Percentiles rank a stretch among this genome's conserved stretches.
Conservation (phyloP, 1,140 invertebrate species). For the Drosophila biarmipes region DNA sequence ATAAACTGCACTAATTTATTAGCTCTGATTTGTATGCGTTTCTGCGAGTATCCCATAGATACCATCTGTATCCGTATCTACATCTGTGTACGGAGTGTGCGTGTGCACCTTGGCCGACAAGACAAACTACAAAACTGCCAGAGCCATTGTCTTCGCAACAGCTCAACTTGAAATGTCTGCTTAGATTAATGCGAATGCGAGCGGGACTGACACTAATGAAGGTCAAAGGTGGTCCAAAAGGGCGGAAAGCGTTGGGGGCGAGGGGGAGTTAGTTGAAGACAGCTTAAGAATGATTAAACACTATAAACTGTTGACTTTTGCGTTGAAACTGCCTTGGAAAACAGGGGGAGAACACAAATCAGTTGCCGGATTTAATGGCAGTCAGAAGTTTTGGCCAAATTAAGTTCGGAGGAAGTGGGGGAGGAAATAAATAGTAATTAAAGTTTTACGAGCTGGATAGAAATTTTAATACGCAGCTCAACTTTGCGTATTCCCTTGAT, state of each 20-base stretch:
- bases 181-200: slow-evolving; percentile 48
- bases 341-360: slow-evolving; percentile 9
- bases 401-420: slow-evolving; percentile 14
- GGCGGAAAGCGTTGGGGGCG: neutral
- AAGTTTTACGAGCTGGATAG: slow-evolving; percentile 31
- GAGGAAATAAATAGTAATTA: slow-evolving; percentile 24
- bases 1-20: slow-evolving; percentile 10
- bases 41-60: slow-evolving; percentile 7
- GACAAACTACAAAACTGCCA: slow-evolving; percentile 27
- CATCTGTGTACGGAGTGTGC: neutral
- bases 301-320: slow-evolving; percentile 54
- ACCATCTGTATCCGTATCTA: slow-evolving; percentile 14
- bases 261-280: neutral
- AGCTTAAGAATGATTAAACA: slow-evolving; percentile 60
- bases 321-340: slow-evolving; percentile 27
- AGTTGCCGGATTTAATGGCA: slow-evolving; percentile 26
- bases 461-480: slow-evolving; percentile 13
- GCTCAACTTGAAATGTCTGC: slow-evolving; percentile 36
- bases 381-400: slow-evolving; percentile 8
- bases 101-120: slow-evolving; percentile 34
- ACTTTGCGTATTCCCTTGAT: neutral
- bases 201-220: slow-evolving; percentile 57
- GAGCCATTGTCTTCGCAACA: slow-evolving; percentile 47
- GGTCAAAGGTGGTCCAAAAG: slow-evolving; percentile 44
- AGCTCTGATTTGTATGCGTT: slow-evolving; percentile 22